Percentiles rank a stretch among this genome's conserved stretches.
Conservation (phyloP, 2,113 vertebrate species). For the Jacana jacana region DNA sequence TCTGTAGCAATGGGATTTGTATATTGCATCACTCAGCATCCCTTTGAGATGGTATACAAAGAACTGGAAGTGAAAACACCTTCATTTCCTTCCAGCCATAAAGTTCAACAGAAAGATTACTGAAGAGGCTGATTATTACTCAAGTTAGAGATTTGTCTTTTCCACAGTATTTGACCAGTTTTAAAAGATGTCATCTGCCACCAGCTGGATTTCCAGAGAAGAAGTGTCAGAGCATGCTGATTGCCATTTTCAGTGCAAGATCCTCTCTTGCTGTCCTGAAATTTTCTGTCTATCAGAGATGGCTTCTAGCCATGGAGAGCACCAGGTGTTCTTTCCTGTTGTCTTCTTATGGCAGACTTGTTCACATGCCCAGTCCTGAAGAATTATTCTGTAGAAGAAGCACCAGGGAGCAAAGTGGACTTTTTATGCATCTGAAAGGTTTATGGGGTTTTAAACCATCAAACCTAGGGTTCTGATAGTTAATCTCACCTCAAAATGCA, state of each 20-base stretch:
- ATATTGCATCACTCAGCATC: constrained; percentile 6
- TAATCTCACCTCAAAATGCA: background rate
- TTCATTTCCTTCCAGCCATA: background rate
- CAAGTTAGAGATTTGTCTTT: background rate
- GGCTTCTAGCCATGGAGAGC: background rate
- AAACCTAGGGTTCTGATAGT: background rate
- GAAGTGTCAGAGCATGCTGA: background rate
- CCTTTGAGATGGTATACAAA: background rate
- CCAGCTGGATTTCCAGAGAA: background rate
- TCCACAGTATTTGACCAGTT: background rate
- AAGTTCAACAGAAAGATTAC: background rate
- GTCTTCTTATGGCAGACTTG: background rate
- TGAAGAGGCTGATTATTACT: background rate
- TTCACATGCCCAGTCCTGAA: background rate
- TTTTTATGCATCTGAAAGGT: background rate
- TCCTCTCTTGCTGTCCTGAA: background rate
- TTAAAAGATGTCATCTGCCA: background rate
- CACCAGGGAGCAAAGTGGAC: accelerated
- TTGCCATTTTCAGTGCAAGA: background rate
- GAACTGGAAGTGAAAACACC: background rate
- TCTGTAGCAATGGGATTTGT: background rate
- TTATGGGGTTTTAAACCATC: background rate
- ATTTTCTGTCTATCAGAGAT: background rate
- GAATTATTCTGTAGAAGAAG: background rate
- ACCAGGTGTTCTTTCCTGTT: background rate